Percentiles rank a stretch among this genome's conserved stretches.
Conservation (phyloP, 2,888 invertebrate species). For the Morpho achilles region DNA sequence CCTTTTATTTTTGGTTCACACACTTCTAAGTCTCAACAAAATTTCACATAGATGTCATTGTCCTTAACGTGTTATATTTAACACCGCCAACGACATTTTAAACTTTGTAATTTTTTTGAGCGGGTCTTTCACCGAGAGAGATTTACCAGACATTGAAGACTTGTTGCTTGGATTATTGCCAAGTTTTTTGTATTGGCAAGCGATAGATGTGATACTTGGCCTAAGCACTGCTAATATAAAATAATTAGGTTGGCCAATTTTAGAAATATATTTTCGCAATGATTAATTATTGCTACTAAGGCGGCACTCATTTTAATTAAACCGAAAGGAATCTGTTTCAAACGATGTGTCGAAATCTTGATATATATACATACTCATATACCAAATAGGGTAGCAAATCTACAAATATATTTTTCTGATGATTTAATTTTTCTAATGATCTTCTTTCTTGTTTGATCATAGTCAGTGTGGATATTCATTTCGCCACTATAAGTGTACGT, state of each 20-base stretch:
- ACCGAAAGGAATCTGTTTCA: no score
- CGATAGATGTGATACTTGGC: conserved; percentile 34
- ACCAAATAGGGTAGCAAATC: no score
- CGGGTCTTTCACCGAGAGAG: conserved; percentile 14
- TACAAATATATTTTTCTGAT: no score
- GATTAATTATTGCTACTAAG: no score
- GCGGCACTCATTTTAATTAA: no score
- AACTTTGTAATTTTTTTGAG: conserved; percentile 21
- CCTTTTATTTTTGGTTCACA: neutral
- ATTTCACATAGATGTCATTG: conserved; percentile 9
- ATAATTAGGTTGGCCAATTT: conserved; percentile 13
- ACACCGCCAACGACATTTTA: conserved; percentile 20
- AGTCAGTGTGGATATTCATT: no score
- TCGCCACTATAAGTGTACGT: no score
- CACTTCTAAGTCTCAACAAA: neutral
- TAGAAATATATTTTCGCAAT: conserved; percentile 2
- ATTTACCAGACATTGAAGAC: conserved; percentile 17
- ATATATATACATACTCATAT: no score
- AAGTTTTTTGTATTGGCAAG: conserved; percentile 29
- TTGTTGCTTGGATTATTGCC: conserved; percentile 29
- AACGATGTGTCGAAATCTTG: no score
- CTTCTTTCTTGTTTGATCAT: no score
- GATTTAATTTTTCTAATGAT: no score
- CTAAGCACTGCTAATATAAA: conserved; percentile 26
- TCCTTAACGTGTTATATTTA: conserved; percentile 13